Evolutionary conservation across 2,888 invertebrate genomes (phyloP), one percentile per base, ranked within the genome.

Genomic region (Thera obeliscata): DNA sequence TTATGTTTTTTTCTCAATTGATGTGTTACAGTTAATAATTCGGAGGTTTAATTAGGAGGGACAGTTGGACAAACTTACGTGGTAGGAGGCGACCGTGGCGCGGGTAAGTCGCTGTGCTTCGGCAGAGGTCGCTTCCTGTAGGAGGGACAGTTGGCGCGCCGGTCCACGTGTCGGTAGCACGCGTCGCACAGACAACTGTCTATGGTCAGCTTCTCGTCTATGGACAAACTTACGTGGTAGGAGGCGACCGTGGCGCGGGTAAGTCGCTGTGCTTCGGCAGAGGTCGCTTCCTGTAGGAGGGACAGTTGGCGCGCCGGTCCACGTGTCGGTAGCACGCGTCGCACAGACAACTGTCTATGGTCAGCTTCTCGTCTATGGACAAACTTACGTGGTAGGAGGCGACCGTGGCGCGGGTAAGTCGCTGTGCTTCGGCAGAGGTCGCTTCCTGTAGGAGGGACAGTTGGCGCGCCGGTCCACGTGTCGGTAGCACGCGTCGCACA

Each of bases 261-360:
- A 38, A 5, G 38, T 38, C 38, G 38, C 38, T 38, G 48, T 48
- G 48, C 11, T 48, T 11, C 48, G 48, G 48, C 48, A 48, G 48
- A 48, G 48, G 48, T 2, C 48, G 48, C 48, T 48, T 48, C 11
- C 48, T 48, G 48, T n/a, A 11, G 1, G 9, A 0, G n/a, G 9
- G 9, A 3, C 48, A 48, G 11, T 48, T 48, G 48, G 38, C 38
- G 38, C 38, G n/a, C 56, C 41, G 38, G 88, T 97, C 97, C 61
- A 98, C 96, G 82, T 97, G 97, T 0, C 97, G 95, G 87, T 97
- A 97, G 83, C 98, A 98, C 8, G 97, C 97, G 87, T 97, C 97
- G 86, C 98, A 98, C 33, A 98, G 94, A 76, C 98, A 98, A 12
- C 2, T 22, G 33, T 38, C 38, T 38, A 38, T 95, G 0, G 97